Evolutionary conservation across 2,888 invertebrate species (phyloP), one percentile per base, ranked within the genome.

Genomic region (Drosophila ustulata): DNA sequence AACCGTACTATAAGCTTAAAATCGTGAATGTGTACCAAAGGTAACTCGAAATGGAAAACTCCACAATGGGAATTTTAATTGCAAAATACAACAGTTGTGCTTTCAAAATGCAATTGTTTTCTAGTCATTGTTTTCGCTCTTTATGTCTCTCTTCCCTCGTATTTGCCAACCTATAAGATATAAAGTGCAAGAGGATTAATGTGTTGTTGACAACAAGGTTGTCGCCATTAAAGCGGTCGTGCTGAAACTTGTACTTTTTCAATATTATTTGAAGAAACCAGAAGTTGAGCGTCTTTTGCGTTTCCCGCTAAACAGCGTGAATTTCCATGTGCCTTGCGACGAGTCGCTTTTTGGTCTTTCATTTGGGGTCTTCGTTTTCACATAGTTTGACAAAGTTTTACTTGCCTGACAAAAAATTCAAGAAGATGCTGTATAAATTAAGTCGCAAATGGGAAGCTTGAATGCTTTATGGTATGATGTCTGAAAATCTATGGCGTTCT

Each of bases 351-450:
- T 32, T 34, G 9, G 28, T 43, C 7, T 50, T 8, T 28, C 9
- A 57, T 13, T 62, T 23, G 6, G 25, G 30, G 13, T 13, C 23
- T 41, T 25, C 11, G 32, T 3, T 25, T 49, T 58, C 11, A 25
- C 9, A 49, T 63, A 59, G 64, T 59, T 78, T 13, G 3, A n/a
- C n/a, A 41, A 65, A 71, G 13, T 71, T 71, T 76, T 30, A 45
- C 56, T 28, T 28, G n/a, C 13, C 13, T 13, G 8, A 32, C 23
- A 26, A 37, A n/a, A 37, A 34, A 34, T 2, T 11, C 4, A 28
- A 50, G 4, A 46, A 39, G 5, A 9, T 45, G 28, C 9, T 18
- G 13, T 18, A 30, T 45, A 45, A 25, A 32, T 37, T 30, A 34
- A n/a, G 3, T 56, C 8, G n/a, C 5, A 34, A n/a, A 13, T 25